These are phyloP conservation scores for Menura novaehollandiae DNA, from an alignment of 2,113 vertebrate genomes.

Conservation along the genomic window DNA sequence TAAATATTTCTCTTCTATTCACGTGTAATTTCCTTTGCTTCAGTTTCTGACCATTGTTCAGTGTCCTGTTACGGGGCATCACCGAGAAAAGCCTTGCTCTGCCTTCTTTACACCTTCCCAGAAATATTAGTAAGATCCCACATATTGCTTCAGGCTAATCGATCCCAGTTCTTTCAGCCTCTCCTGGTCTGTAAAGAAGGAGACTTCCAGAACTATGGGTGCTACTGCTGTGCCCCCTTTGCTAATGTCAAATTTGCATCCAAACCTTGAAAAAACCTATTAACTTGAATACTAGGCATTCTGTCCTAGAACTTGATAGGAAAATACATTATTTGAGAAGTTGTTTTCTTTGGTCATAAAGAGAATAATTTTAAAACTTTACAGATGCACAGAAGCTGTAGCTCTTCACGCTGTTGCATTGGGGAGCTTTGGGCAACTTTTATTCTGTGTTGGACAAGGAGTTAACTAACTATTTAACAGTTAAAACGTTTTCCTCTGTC, in stretches of 20 bases:
- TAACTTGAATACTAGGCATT: not conserved
- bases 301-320: not conserved
- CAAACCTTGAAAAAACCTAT: not conserved
- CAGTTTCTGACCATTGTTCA: not conserved
- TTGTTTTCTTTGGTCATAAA: not conserved
- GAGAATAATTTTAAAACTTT: not conserved
- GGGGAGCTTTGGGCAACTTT: not conserved
- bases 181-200: not conserved
- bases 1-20: not conserved
- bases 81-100: not conserved
- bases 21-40: not conserved
- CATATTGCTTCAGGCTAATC: not conserved
- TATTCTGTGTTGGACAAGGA: not conserved
- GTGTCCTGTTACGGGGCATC: not conserved
- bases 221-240: not conserved
- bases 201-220: not conserved
- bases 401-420: not conserved
- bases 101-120: not conserved
- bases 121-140: not conserved
- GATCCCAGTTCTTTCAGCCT: not conserved
- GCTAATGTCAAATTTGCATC: not conserved
- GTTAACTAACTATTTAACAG: not conserved
- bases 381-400: not conserved
- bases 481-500: not conserved
- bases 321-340: not conserved